phyloP scores from a whole-genome alignment of 2,797 vertebrate species.

The Brachyrhaphis roseni region DNA sequence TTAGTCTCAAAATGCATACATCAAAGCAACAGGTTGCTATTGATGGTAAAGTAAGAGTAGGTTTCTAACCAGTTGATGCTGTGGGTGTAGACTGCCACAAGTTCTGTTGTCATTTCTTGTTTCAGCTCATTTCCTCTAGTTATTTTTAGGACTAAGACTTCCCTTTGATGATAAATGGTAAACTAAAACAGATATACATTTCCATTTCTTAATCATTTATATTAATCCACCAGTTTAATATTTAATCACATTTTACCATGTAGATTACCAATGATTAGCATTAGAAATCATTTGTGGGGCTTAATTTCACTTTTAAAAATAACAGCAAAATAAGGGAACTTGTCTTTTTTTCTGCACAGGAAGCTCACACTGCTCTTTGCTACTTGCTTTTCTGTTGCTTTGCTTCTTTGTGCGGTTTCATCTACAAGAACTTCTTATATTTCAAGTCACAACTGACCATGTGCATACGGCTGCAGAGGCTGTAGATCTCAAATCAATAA shows the following conservation, averaged over 20 bases:
- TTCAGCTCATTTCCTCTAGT: conserved; percentile 25
- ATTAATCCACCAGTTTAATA: background rate
- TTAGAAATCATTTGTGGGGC: background rate
- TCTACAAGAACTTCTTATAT: conserved; percentile 10
- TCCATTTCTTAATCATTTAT: background rate
- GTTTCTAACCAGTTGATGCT: conserved; percentile 11
- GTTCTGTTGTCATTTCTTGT: conserved; percentile 29
- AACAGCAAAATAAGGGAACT: background rate
- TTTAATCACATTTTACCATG: background rate
- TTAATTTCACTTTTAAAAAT: background rate
- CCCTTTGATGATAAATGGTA: conserved; percentile 20
- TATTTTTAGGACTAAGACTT: conserved; percentile 44
- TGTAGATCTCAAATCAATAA: background rate
- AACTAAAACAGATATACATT: conserved; percentile 11
- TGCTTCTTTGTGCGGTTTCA: conserved; percentile 20
- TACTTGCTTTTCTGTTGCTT: conserved; percentile 37
- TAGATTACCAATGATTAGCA: background rate
- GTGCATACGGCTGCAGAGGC: background rate
- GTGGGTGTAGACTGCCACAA: conserved; percentile 8
- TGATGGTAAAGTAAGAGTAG: conserved; percentile 21
- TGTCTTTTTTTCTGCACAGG: conserved; percentile 10
- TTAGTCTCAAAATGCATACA: background rate
- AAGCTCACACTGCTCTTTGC: conserved; percentile 5
- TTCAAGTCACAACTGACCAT: background rate
- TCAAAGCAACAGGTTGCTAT: background rate